Percentiles rank a stretch among this genome's conserved stretches.
phyloP scores from a whole-genome alignment of 2,113 vertebrate genomes.

The Istiophorus platypterus region DNA sequence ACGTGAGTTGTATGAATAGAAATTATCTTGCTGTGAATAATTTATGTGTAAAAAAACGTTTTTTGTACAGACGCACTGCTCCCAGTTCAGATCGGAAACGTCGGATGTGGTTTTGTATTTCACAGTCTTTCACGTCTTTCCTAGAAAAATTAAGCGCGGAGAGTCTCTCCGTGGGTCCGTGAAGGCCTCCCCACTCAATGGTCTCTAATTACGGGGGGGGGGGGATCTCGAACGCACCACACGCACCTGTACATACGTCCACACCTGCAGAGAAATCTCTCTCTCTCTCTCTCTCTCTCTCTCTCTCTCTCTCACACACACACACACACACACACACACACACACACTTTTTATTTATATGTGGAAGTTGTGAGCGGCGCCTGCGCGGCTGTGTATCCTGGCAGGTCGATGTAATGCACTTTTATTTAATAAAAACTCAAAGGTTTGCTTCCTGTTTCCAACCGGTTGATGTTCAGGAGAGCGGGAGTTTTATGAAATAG shows the following conservation, averaged over 20 bases:
- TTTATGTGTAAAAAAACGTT: slow-evolving; percentile 87
- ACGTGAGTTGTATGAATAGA: slow-evolving; percentile 88
- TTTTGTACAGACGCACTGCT: slow-evolving; percentile 37
- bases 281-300: no score
- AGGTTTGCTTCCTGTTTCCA: slow-evolving; percentile 76
- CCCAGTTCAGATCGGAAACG: background rate
- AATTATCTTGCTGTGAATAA: slow-evolving; percentile 91
- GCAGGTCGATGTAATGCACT: slow-evolving; percentile 94
- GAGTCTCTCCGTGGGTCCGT: background rate
- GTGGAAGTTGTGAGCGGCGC: slow-evolving; percentile 87
- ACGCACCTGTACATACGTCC: slow-evolving; percentile 76
- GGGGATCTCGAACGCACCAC: slow-evolving; percentile 53
- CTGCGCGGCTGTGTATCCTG: slow-evolving; percentile 86
- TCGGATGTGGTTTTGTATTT: slow-evolving; percentile 52
- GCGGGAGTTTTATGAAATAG: background rate
- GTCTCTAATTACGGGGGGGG: background rate
- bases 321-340: no score
- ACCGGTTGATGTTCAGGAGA: background rate
- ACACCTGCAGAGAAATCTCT: no score
- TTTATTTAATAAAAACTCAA: slow-evolving; percentile 92
- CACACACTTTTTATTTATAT: slow-evolving; percentile 89
- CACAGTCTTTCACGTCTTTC: slow-evolving; percentile 30
- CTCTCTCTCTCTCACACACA: no score
- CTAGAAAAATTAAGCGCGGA: no score
- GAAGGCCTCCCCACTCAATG: slow-evolving; percentile 45